A percentile compares a stretch with the other conserved stretches of the same genome.
phyloP scores from a whole-genome alignment of 2,888 invertebrate genomes.

The Linyphia triangularis region DNA sequence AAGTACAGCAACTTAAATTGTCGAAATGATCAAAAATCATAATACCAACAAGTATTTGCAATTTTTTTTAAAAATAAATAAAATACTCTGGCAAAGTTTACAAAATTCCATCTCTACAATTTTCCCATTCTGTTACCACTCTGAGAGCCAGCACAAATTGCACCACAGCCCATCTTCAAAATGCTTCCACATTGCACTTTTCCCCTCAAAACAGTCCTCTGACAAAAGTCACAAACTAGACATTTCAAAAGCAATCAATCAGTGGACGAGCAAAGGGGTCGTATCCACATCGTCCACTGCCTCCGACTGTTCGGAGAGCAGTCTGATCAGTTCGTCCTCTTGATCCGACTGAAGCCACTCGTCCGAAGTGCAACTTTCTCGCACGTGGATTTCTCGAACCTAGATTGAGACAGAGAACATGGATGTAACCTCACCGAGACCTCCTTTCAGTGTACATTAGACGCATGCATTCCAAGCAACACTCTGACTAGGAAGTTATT shows the following conservation, averaged over 20 bases:
- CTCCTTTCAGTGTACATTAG: slow-evolving; percentile 12
- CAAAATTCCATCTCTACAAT: too few species aligned
- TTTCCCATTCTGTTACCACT: too few species aligned
- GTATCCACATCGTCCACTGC: slow-evolving; percentile 74
- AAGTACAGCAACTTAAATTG: too few species aligned
- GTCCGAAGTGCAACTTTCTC: slow-evolving; percentile 77
- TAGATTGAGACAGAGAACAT: slow-evolving; percentile 76
- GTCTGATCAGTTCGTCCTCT: slow-evolving; percentile 87
- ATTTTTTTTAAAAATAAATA: too few species aligned
- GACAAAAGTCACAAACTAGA: not conserved
- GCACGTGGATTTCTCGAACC: slow-evolving; percentile 66
- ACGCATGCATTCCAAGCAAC: slow-evolving; percentile 44
- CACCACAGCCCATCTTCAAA: not conserved
- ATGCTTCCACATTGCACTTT: not conserved
- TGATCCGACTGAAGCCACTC: slow-evolving; percentile 89
- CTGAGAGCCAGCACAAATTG: not conserved
- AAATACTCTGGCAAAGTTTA: too few species aligned
- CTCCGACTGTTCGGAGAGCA: slow-evolving; percentile 83
- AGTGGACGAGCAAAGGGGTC: slow-evolving; percentile 72
- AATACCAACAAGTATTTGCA: too few species aligned
- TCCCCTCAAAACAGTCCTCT: too few species aligned
- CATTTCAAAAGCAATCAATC: not conserved
- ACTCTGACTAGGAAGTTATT: not conserved
- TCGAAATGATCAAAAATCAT: too few species aligned
- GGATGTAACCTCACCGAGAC: slow-evolving; percentile 67